phyloP scores from a whole-genome alignment of 2,797 vertebrate genomes.

The Mionectes olivaceus region DNA sequence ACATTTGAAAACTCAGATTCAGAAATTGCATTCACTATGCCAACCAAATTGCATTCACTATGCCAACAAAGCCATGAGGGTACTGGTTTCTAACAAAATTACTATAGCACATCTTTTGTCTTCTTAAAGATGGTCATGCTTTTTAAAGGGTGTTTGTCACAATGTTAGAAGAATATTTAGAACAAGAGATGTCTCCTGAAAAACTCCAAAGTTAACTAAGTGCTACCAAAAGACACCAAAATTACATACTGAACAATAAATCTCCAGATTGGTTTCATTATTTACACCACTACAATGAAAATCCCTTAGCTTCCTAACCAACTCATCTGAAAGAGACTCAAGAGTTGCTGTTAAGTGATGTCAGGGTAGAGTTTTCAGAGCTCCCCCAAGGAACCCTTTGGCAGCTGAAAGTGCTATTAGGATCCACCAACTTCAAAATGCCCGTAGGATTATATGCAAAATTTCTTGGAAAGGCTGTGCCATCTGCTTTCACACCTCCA shows the following conservation, averaged over 20 bases:
- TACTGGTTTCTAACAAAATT: neutral
- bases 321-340: neutral
- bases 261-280: neutral
- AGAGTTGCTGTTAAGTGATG: neutral
- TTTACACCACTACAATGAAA: neutral
- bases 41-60: neutral
- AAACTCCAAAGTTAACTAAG: neutral
- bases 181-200: neutral
- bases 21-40: neutral
- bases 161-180: neutral
- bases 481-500: conserved; percentile 5
- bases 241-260: neutral
- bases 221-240: neutral
- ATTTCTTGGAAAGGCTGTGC: conserved; percentile 9
- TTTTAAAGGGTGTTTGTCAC: neutral
- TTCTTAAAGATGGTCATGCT: neutral
- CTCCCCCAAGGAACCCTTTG: neutral
- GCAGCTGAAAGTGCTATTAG: neutral
- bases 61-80: neutral
- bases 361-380: neutral
- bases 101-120: neutral
- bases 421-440: neutral
- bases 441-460: conserved; percentile 3
- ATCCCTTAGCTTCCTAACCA: neutral
- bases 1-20: neutral